Conservation (phyloP, 1,140 invertebrate species). For the Druon quercuslanigerum region DNA sequence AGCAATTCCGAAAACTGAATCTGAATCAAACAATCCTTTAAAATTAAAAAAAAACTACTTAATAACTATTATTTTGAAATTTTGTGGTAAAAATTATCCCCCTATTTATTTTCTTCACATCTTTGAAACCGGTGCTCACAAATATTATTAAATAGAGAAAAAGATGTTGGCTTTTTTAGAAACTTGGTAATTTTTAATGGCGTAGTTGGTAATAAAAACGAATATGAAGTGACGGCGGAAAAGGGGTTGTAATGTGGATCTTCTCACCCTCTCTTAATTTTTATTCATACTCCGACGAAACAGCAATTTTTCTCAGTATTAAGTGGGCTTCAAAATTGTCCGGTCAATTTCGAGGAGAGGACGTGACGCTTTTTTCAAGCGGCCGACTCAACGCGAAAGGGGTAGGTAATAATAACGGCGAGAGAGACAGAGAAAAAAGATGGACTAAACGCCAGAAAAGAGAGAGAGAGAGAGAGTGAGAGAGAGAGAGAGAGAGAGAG, state of each 20-base stretch:
- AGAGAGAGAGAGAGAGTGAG: slow-evolving; percentile 44
- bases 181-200: slow-evolving; percentile 7
- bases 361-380: slow-evolving; percentile 75
- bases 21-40: not conserved
- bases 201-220: slow-evolving; percentile 13
- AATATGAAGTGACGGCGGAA: slow-evolving; percentile 40
- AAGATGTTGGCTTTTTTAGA: not conserved
- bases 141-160: slow-evolving; percentile 28
- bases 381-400: slow-evolving; percentile 55
- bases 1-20: not conserved
- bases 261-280: slow-evolving; percentile 64
- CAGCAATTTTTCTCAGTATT: slow-evolving; percentile 75
- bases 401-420: slow-evolving; percentile 49
- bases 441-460: too few relatives aligned
- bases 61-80: too few relatives aligned
- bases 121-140: too few relatives aligned
- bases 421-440: slow-evolving; percentile 31
- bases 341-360: slow-evolving; percentile 72
- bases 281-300: slow-evolving; percentile 74
- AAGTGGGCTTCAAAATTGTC: slow-evolving; percentile 75
- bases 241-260: slow-evolving; percentile 31
- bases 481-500: slow-evolving; percentile 27
- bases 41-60: not conserved
- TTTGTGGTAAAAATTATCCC: too few relatives aligned
- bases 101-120: too few relatives aligned